phyloP scores from a whole-genome alignment of 1,140 invertebrate species.

The Microplitis mediator region DNA sequence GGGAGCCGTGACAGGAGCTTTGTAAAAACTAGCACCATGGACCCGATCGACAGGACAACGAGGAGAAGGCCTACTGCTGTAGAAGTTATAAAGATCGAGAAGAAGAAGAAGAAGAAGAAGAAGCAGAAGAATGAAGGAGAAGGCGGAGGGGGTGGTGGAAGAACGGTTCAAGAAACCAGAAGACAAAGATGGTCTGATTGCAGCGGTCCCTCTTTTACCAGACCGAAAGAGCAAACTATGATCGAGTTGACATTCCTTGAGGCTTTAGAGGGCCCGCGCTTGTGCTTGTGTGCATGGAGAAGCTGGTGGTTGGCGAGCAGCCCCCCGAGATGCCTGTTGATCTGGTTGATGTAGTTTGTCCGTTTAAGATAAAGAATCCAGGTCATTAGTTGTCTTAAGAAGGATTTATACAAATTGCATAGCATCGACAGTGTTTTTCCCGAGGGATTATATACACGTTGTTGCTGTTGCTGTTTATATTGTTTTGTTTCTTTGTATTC shows the following conservation, averaged over 20 bases:
- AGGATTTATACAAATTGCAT: conserved; percentile 41
- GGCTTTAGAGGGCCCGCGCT: conserved; percentile 43
- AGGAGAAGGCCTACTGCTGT: conserved; percentile 29
- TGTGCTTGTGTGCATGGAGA: neutral
- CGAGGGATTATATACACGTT: neutral
- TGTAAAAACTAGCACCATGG: conserved; percentile 33
- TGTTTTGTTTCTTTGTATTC: neutral
- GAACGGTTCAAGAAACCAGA: conserved; percentile 17
- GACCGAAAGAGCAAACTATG: conserved; percentile 54
- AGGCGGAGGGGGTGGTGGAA: conserved; percentile 27
- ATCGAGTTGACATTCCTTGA: conserved; percentile 57
- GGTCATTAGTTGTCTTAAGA: conserved; percentile 57
- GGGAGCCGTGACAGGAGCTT: conserved; percentile 28
- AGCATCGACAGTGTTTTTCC: conserved; percentile 40
- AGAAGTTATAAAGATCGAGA: conserved; percentile 14
- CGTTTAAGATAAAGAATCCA: conserved; percentile 47
- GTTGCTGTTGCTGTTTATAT: too few relatives aligned
- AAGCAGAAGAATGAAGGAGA: too few relatives aligned
- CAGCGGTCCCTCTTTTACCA: conserved; percentile 45
- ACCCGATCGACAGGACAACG: conserved; percentile 34
- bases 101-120: conserved; percentile 9
- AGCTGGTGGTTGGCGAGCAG: neutral
- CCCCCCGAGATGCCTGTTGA: conserved; percentile 35
- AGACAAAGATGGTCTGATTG: conserved; percentile 37
- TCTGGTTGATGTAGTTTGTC: conserved; percentile 14